A percentile compares a stretch with the other conserved stretches of the same genome.
Conservation (phyloP, 1,140 invertebrate species). For the Pseudomyrmex pallidus region DNA sequence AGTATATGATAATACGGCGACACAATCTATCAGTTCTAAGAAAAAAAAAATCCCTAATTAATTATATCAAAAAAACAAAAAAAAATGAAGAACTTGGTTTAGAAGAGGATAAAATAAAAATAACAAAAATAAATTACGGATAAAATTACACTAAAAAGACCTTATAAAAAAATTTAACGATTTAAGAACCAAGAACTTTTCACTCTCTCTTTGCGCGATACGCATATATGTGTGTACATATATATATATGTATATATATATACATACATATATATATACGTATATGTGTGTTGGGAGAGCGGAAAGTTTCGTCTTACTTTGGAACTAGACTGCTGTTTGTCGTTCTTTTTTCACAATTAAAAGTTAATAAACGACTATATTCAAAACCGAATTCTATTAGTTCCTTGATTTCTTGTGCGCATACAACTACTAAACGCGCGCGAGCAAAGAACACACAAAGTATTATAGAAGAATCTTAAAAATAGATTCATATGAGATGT, state of each 20-base stretch:
- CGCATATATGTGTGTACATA: slow-evolving; percentile 50
- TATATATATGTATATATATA: slow-evolving; percentile 60
- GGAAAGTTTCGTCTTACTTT: slow-evolving; percentile 58
- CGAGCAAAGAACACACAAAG: slow-evolving; percentile 54
- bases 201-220: background rate
- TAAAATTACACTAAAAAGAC: slow-evolving; percentile 41
- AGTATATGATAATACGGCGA: background rate
- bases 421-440: slow-evolving; percentile 42
- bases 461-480: slow-evolving; percentile 26
- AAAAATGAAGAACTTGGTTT: slow-evolving; percentile 30
- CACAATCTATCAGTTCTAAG: background rate
- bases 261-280: slow-evolving; percentile 59
- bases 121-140: slow-evolving; percentile 12
- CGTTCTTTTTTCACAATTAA: slow-evolving; percentile 1
- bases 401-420: background rate
- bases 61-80: slow-evolving; percentile 7
- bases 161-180: slow-evolving; percentile 19
- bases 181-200: slow-evolving; percentile 37
- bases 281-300: slow-evolving; percentile 60
- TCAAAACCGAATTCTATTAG: slow-evolving; percentile 2
- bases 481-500: background rate
- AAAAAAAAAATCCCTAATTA: slow-evolving; percentile 10
- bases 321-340: slow-evolving; percentile 22
- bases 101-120: slow-evolving; percentile 40
- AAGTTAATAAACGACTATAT: slow-evolving; percentile 4